Base-by-base conservation (phyloP, 2,113 vertebrate genomes). In the Scopus umbretta region DNA sequence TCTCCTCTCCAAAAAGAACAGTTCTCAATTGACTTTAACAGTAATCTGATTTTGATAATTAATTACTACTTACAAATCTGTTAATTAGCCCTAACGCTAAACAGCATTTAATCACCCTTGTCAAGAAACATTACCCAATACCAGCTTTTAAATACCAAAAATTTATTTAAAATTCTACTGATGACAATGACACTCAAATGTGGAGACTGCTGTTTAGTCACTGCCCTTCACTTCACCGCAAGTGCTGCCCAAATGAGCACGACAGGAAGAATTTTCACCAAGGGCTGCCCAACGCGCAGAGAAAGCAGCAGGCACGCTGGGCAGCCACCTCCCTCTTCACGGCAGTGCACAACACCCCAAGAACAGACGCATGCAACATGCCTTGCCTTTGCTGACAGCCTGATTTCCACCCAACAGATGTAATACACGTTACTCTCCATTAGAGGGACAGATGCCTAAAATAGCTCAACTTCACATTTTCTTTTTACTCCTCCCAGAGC, bases 391-490 rank as follows among this genome's bases (percentile, higher is more conserved):
- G 62, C 87, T 88, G 90, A 85, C 91, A 96, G 62, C 90, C 90
- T 65, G 74, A 95, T 66, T 96, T 90, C 87, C 94, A 82, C 90
- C 23, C 94, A 72, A 45, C 87, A 89, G 86, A 75, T 89, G 65
- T 38, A 50, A 1, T 36, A 20, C 4, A 62, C 13, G 11, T 67
- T 53, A 68, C 45, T 66, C 74, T 80, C 43, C 56, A 18, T 80
- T 49, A 85, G 61, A 87, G 78, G 36, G 34, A 61, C 43, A 76
- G 73, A 82, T 20, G 32, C 49, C 71, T 95, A 93, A 94, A 95
- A 93, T 76, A 96, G 88, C 62, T 94, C 81, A 91, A 47, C 87
- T 91, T 72, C 70, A 56, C 49, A 66, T 96, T 94, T 95, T 94
- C 90, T 80, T 22, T 45, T 87, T 58, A 61, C 49, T 82, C 70